Conservation (phyloP, 2,113 vertebrate species). For the Pampusana beccarii region DNA sequence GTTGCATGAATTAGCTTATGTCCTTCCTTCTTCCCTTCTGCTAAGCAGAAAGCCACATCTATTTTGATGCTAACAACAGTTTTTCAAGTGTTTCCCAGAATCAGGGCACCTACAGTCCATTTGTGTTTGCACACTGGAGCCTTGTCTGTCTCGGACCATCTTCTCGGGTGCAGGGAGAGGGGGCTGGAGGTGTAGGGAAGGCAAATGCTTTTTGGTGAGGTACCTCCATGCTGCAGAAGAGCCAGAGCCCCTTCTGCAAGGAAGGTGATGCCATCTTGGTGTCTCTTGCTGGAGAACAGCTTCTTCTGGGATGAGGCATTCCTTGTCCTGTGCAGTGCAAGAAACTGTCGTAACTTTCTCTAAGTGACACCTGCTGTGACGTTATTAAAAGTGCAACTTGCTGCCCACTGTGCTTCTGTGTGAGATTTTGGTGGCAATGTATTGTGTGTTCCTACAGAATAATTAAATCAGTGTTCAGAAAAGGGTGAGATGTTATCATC, state of each 20-base stretch:
- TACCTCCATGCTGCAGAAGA: not conserved
- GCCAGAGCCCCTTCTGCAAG: not conserved
- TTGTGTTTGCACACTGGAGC: not conserved
- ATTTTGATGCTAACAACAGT: not conserved
- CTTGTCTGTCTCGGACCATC: fast-evolving
- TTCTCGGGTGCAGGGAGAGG: not conserved
- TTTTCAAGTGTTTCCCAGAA: not conserved
- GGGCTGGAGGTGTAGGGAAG: not conserved
- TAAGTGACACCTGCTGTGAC: not conserved
- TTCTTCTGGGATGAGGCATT: not conserved
- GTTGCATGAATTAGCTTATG: not conserved
- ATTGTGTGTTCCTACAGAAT: not conserved
- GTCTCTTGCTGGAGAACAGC: not conserved
- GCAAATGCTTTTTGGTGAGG: not conserved
- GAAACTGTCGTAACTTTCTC: not conserved
- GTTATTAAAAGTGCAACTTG: not conserved
- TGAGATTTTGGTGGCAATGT: fast-evolving
- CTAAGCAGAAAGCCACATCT: not conserved
- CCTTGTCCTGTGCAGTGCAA: not conserved
- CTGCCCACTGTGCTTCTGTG: not conserved
- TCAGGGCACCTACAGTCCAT: not conserved
- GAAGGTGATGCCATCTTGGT: not conserved
- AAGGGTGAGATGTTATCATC: not conserved
- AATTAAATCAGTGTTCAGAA: not conserved
- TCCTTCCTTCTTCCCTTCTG: not conserved